phyloP scores from a whole-genome alignment of 2,797 vertebrate genomes.

The Gila robusta region DNA sequence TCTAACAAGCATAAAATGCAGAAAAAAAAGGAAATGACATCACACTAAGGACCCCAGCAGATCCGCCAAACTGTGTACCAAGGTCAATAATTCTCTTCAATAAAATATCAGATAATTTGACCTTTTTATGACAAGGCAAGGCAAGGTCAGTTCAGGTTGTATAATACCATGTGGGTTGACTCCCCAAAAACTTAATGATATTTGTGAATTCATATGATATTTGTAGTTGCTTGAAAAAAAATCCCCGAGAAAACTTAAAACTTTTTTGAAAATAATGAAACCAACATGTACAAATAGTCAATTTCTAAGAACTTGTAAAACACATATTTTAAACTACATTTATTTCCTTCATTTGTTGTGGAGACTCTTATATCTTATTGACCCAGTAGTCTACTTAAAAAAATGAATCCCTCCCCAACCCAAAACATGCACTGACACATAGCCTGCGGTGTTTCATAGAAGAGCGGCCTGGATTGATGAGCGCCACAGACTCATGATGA shows the following conservation, averaged over 20 bases:
- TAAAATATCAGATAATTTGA: neutral
- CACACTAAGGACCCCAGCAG: neutral
- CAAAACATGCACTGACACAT: slow-evolving; percentile 26
- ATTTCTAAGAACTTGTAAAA: neutral
- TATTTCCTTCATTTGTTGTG: neutral
- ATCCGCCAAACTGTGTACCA: neutral
- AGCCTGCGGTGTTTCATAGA: slow-evolving; percentile 36
- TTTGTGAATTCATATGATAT: neutral
- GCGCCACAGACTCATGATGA: slow-evolving; percentile 67
- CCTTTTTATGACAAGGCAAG: neutral
- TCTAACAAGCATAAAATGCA: neutral
- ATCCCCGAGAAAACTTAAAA: too few relatives aligned
- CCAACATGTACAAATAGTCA: neutral
- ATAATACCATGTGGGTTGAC: neutral
- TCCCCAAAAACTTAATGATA: neutral
- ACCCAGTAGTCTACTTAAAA: slow-evolving; percentile 9
- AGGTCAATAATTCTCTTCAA: neutral
- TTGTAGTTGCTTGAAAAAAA: neutral
- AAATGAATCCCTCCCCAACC: neutral
- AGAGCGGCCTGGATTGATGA: slow-evolving; percentile 65
- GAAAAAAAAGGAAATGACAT: neutral
- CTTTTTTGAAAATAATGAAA: neutral
- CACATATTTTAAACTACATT: neutral
- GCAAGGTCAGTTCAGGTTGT: neutral
- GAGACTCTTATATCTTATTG: neutral